Evolutionary conservation across 2,888 invertebrate species (phyloP).

Genomic region (Galeopsomyia nigrocyanea): DNA sequence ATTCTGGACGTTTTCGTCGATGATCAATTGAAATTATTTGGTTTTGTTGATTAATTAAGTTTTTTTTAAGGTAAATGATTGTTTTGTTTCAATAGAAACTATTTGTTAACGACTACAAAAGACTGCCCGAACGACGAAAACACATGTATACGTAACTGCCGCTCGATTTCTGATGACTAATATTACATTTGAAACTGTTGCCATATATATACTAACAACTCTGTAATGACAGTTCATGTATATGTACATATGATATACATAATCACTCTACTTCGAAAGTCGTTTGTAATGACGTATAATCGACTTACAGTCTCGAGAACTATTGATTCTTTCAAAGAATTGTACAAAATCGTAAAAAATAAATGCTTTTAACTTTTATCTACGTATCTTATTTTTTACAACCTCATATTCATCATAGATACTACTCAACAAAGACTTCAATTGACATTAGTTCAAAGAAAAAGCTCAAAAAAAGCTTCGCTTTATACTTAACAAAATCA

Average conservation of each 20-base stretch:
- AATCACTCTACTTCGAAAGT: not conserved
- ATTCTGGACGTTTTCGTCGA: no score
- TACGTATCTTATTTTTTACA: not conserved
- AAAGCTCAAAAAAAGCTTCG: not conserved
- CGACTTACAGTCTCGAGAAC: not conserved
- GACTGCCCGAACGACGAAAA: not conserved
- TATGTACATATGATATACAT: no score
- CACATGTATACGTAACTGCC: not conserved
- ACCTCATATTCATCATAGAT: not conserved
- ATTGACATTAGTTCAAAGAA: not conserved
- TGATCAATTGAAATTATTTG: no score
- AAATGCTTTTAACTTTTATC: slow-evolving; percentile 19
- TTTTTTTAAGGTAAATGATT: not conserved
- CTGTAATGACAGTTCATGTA: no score
- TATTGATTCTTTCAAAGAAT: slow-evolving; percentile 9
- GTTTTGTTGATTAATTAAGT: no score
- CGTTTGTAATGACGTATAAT: not conserved
- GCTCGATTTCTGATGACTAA: no score
- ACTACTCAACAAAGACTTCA: no score
- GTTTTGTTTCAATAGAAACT: not conserved
- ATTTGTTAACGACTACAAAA: not conserved
- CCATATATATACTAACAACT: no score
- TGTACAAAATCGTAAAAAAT: slow-evolving; percentile 15
- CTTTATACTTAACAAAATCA: no score
- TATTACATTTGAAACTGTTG: no score